Conservation (phyloP, 2,113 vertebrate genomes). For the Barnardius zonarius region DNA sequence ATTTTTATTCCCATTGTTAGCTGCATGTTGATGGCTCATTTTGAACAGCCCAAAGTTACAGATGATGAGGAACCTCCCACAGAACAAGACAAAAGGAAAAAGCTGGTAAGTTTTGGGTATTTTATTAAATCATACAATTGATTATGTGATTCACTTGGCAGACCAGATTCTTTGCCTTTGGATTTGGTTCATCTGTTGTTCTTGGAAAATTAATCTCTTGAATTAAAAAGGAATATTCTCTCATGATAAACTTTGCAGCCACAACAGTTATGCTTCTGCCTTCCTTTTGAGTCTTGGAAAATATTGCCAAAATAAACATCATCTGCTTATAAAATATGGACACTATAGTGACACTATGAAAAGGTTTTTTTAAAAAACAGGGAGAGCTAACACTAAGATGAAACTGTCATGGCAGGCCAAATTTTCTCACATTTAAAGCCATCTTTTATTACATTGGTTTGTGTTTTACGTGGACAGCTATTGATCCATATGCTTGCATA, state of each 20-base stretch:
- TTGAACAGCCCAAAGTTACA: slow-evolving; percentile 87
- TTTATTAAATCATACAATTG: neutral
- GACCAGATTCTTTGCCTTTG: neutral
- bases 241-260: neutral
- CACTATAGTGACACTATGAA: neutral
- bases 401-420: neutral
- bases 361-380: neutral
- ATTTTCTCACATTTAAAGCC: neutral
- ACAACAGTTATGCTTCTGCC: neutral
- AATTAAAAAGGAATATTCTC: neutral
- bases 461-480: neutral
- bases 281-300: neutral
- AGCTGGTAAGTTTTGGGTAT: slow-evolving; percentile 77
- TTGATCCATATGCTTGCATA: neutral
- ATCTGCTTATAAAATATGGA: neutral
- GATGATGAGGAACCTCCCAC: slow-evolving; percentile 95
- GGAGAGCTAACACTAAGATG: neutral
- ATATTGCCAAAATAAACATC: neutral
- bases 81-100: slow-evolving; percentile 98
- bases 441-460: neutral
- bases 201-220: neutral
- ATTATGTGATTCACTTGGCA: neutral
- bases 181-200: neutral
- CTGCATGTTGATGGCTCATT: slow-evolving; percentile 92
- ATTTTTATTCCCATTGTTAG: slow-evolving; percentile 65